Base-by-base conservation (phyloP, 2,888 invertebrate genomes). In the Sesia apiformis region DNA sequence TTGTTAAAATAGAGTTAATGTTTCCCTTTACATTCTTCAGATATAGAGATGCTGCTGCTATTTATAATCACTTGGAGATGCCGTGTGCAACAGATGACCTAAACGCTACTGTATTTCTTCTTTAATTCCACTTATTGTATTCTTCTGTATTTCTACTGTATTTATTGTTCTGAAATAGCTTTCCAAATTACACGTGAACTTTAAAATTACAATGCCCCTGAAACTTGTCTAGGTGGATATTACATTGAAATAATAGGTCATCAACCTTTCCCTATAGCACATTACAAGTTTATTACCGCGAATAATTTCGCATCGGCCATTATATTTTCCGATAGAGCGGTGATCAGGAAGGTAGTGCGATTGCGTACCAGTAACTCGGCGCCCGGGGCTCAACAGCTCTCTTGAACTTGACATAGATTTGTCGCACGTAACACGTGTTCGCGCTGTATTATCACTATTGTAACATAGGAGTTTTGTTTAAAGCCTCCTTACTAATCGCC, bases 331-430 rank as follows among this genome's bases (percentile, higher is more conserved):
- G 59, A 56, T 60, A 56, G 57, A 59, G 8, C 53, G 53, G 55
- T 57, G 58, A 57, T 61, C 8, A 8, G 39, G 39, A 52, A 8
- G 38, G 3, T 40, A 40, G 59, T 56, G 60, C 56, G 59, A 40
- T 61, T 63, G 61, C 63, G 56, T 61, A 56, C 61, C 23, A 56
- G 58, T 58, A 56, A 58, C 56, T 53, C 53, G 55, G 53, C 54
- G 64, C 63, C 64, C 61, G 57, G 62, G 66, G 61, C 59, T 54
- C 52, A 53, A 55, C 55, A 56, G 55, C 56, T 57, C 52, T 41
- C 40, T 53, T 64, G 66, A 66, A 71, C 70, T 69, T 71, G 69
- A 67, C 69, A 67, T 61, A 50, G 39, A 6, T 50, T 50, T 5
- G 4, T n/a, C 8, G 23, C 46, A 5, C 23, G 46, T 46, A 46